These are phyloP conservation scores for Achlya flavicornis DNA, from an alignment of 2,888 invertebrate genomes.

Conservation along the genomic window DNA sequence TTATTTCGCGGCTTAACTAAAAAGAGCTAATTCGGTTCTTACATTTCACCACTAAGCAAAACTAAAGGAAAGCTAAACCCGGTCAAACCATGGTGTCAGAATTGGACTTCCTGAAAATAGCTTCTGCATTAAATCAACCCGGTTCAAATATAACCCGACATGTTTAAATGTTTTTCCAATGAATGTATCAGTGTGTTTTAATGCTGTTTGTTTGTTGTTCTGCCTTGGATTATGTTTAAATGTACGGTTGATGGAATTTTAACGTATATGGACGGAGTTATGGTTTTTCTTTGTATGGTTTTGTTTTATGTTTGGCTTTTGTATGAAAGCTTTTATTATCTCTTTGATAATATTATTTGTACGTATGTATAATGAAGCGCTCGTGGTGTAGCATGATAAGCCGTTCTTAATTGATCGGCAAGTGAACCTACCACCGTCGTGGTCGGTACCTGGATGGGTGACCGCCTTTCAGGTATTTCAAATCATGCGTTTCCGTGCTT, in stretches of 20 bases:
- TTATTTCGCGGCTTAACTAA: no score
- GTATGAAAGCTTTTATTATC: background rate
- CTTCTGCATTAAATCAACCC: conserved; percentile 5
- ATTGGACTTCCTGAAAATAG: background rate
- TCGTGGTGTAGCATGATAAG: no score
- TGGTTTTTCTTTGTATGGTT: background rate
- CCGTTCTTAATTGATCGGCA: no score
- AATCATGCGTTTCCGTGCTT: no score
- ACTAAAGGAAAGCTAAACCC: no score
- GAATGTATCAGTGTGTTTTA: background rate
- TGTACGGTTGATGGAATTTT: background rate
- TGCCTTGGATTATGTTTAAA: background rate
- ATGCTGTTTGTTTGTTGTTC: conserved; percentile 2
- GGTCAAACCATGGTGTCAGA: background rate
- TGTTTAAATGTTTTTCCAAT: conserved; percentile 2
- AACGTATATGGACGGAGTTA: background rate
- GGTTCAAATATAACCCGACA: background rate
- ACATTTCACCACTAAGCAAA: no score
- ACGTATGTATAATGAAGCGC: no score
- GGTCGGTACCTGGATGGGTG: no score
- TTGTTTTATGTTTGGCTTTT: background rate
- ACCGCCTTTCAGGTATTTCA: no score
- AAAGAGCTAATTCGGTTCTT: no score
- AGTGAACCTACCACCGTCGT: no score
- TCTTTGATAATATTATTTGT: background rate